A percentile compares a stretch with the other conserved stretches of the same genome.
phyloP scores from a whole-genome alignment of 2,113 vertebrate species.

The Orycteropus afer region DNA sequence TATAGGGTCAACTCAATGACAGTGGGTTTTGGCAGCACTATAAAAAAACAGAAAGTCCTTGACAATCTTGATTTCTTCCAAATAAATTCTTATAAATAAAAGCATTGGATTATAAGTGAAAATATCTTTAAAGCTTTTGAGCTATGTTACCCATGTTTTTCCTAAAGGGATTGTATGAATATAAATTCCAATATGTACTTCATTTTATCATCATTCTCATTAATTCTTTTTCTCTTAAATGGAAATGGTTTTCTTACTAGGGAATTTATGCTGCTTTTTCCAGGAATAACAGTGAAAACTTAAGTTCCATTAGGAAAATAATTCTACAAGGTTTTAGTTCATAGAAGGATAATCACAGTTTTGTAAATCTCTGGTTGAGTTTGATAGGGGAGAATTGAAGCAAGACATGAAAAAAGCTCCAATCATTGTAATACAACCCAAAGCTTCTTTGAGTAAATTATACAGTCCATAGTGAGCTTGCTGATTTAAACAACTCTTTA shows the following conservation, averaged over 20 bases:
- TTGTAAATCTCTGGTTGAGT: slow-evolving; percentile 17
- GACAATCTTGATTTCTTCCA: neutral
- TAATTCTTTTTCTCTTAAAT: neutral
- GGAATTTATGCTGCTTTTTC: slow-evolving; percentile 15
- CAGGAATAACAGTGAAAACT: slow-evolving; percentile 30
- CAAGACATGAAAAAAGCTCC: neutral
- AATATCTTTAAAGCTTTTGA: slow-evolving; percentile 5
- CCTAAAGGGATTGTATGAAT: neutral
- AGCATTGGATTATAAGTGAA: neutral
- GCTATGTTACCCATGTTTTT: neutral
- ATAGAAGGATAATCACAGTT: slow-evolving; percentile 36
- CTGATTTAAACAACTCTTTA: slow-evolving; percentile 36
- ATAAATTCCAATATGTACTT: slow-evolving; percentile 5
- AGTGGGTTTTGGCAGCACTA: too few species aligned
- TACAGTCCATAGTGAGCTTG: neutral
- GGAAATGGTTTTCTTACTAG: neutral
- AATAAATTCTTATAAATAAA: neutral
- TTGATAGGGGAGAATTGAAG: neutral
- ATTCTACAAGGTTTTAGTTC: slow-evolving; percentile 30
- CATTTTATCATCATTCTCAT: neutral
- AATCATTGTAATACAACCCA: neutral
- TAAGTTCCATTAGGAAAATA: slow-evolving; percentile 17
- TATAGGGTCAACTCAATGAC: too few species aligned
- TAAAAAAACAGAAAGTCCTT: neutral
- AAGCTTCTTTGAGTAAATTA: slow-evolving; percentile 41